phyloP scores from a whole-genome alignment of 2,797 vertebrate species.

The Columba guinea region DNA sequence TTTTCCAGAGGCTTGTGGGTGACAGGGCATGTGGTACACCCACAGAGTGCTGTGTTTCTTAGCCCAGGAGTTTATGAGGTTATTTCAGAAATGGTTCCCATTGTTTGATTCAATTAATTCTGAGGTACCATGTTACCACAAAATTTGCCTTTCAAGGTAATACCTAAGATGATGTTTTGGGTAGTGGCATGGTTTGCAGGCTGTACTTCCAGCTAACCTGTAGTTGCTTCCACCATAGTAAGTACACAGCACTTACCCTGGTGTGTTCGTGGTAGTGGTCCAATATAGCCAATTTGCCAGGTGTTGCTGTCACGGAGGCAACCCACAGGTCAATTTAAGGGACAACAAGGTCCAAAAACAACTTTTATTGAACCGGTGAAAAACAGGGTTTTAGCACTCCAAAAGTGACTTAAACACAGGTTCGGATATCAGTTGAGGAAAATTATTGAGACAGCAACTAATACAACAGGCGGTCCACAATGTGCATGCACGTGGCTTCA shows the following conservation, averaged over 20 bases:
- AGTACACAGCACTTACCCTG: neutral
- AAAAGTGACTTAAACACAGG: too few relatives aligned
- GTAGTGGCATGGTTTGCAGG: neutral
- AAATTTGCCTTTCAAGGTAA: neutral
- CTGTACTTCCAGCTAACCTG: neutral
- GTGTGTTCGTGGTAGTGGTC: neutral
- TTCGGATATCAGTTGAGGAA: too few relatives aligned
- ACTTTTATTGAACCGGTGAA: too few relatives aligned
- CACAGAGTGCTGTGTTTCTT: neutral
- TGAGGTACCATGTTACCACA: neutral
- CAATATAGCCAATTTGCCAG: neutral
- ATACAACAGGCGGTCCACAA: too few relatives aligned
- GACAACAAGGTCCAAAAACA: too few relatives aligned
- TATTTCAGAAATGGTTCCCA: neutral
- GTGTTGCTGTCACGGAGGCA: too few relatives aligned
- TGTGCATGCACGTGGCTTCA: too few relatives aligned
- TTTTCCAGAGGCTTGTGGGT: neutral
- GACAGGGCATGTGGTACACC: neutral
- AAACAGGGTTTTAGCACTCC: too few relatives aligned
- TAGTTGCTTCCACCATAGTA: neutral
- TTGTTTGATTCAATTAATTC: neutral
- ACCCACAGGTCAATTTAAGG: too few relatives aligned
- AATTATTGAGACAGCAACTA: too few relatives aligned
- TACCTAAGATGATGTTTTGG: neutral
- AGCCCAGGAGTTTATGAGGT: neutral